Evolutionary conservation across 1,140 invertebrate species (phyloP), one percentile per base, ranked within the genome.

Genomic region (Leucophenga varia): DNA sequence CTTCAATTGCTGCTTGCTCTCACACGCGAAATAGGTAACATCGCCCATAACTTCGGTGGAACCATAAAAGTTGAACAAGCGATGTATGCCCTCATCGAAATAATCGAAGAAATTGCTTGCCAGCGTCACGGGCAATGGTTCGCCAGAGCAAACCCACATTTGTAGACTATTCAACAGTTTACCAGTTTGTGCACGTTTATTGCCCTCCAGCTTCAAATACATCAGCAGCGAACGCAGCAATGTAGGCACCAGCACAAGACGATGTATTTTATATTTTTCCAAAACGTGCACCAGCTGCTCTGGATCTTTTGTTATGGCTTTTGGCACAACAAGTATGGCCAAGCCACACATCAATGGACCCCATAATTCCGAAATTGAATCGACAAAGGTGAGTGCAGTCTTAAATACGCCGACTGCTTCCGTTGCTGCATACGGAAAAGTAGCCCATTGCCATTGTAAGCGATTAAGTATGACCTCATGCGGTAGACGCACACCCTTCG

Each of bases 41-140:
- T 91, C 89, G 0, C 86, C 88, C 87, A 89, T 89, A 9, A 90
- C 83, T 74, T 95, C 91, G 0, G 91, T 93, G 51, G 90, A 92
- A 0, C 91, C 91, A 57, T 93, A 95, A 68, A 93, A 93, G 64
- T 95, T 95, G 37, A 86, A 89, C 7, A 93, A 67, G 12, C 79
- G 77, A 47, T 85, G 82, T 0, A 77, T 73, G 2, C 79, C 76
- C 42, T 78, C 72, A 44, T 79, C 76, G 47, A 91, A 92, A 47
- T 81, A 80, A 17, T 78, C 69, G 64, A 89, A 91, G 75, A 92
- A 92, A 55, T 88, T 80, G 25, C 81, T 68, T 1, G 85, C 86
- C 12, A 92, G 60, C 0, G 83, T 73, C 6, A 83, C 78, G 1
- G 82, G 76, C 0, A 93, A 77, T 1, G 84, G 82, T 76, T 93